Evolutionary conservation across 2,888 invertebrate species (phyloP).

Genomic region (Xanthia togata): DNA sequence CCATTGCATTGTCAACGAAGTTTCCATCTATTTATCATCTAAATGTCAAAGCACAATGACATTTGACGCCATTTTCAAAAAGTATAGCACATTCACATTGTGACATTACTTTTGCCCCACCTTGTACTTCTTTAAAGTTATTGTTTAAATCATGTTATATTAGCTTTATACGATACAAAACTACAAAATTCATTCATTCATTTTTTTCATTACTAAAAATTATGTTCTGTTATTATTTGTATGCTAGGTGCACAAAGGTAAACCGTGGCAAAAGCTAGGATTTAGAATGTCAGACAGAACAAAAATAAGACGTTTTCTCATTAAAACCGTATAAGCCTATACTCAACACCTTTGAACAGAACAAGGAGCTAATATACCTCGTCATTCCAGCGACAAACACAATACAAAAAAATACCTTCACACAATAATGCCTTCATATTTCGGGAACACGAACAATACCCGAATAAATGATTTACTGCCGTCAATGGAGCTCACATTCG

Average conservation of each 20-base stretch:
- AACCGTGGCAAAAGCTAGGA: not conserved
- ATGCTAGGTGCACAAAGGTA: not conserved
- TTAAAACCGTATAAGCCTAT: not conserved
- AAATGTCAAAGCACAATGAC: too few species aligned
- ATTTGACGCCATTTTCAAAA: too few species aligned
- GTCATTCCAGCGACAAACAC: not conserved
- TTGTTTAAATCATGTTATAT: not conserved
- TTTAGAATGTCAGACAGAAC: not conserved
- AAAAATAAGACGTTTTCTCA: not conserved
- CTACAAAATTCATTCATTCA: too few species aligned
- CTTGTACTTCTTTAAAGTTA: not conserved
- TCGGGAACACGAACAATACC: slow-evolving; percentile 21
- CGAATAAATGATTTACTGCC: slow-evolving; percentile 49
- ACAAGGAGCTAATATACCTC: slow-evolving; percentile 10
- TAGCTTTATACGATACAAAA: not conserved
- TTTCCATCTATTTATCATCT: too few species aligned
- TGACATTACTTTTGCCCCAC: too few species aligned
- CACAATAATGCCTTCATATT: slow-evolving; percentile 30
- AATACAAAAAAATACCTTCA: slow-evolving; percentile 14
- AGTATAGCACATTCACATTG: too few species aligned
- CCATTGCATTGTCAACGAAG: too few species aligned
- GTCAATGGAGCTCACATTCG: slow-evolving; percentile 44
- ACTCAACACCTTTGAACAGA: not conserved
- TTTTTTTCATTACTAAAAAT: too few species aligned
- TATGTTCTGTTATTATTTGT: too few species aligned